Evolutionary conservation across 2,113 vertebrate species (phyloP), one percentile per base, ranked within the genome.

Genomic region (Rhodinocichla rosea): DNA sequence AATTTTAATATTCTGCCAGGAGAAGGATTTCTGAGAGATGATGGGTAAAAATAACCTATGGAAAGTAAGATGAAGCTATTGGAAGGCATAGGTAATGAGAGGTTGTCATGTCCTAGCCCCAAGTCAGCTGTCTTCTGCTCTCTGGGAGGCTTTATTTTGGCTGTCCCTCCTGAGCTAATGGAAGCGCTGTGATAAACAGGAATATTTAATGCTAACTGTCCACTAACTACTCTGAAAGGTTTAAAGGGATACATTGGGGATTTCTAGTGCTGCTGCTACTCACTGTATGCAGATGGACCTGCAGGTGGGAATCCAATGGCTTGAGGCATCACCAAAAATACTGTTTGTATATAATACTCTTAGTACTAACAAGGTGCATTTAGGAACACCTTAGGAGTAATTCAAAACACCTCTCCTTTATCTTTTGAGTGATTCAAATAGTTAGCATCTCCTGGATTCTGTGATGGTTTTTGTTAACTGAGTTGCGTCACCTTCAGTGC

Each of bases 1-100:
- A 30, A 32, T 76, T 86, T 57, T 60, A 30, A 32, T 77, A 33
- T 17, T 64, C 57, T 82, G 7, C 27, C 57, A 56, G 19, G 18
- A 47, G 35, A 53, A 62, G 15, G 39, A 63, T 94, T 94, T 94
- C 47, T 89, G 81, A 60, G 56, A 71, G 47, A 44, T 16, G 35
- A 32, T 53, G 28, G 44, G 44, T 83, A 20, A 83, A 71, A 92
- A 37, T 68, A 76, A 71, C 24, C 40, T 49, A 4, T 32, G 71
- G 40, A 77, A 65, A 33, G 37, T 49, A 81, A 78, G 56, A n/a
- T 26, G 37, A 56, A 69, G 17, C 15, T 13, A 62, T 83, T 76
- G 63, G 53, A 80, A 80, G 79, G 71, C 53, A 64, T 44, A 56
- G 33, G 53, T 24, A n/a, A 39, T 80, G 35, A 62, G 37, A 39